A percentile compares a stretch with the other conserved stretches of the same genome.
Evolutionary conservation across 2,888 invertebrate species (phyloP).

Genomic region (Deilephila porcellus): DNA sequence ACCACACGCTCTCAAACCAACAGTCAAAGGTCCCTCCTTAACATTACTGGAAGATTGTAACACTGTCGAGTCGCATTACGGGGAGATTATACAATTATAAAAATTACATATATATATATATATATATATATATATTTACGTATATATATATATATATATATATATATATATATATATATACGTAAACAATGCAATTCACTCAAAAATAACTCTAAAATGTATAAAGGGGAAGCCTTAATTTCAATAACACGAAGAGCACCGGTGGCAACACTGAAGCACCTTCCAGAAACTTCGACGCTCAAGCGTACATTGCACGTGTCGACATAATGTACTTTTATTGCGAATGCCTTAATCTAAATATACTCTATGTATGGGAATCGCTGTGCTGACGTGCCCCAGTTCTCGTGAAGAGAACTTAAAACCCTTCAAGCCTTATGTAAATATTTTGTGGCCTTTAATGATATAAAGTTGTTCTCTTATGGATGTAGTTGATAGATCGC

Average conservation of each 20-base stretch:
- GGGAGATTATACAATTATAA: background rate
- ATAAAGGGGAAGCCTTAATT: slow-evolving; percentile 63
- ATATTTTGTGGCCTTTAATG: background rate
- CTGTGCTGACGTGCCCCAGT: slow-evolving; percentile 30
- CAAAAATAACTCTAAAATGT: slow-evolving; percentile 48
- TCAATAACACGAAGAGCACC: slow-evolving; percentile 57
- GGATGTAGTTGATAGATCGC: too few species aligned
- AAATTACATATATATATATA: background rate
- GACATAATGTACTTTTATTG: slow-evolving; percentile 60
- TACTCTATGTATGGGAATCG: slow-evolving; percentile 45
- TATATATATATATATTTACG: too few species aligned
- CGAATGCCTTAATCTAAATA: slow-evolving; percentile 62
- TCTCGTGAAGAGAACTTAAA: background rate
- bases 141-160: too few species aligned
- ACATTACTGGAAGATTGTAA: background rate
- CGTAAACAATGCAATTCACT: slow-evolving; percentile 15
- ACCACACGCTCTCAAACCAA: background rate
- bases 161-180: background rate
- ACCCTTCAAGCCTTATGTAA: background rate
- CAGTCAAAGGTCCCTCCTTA: background rate
- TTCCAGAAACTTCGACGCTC: slow-evolving; percentile 42
- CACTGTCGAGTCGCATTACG: background rate
- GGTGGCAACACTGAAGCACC: slow-evolving; percentile 70
- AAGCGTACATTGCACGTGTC: slow-evolving; percentile 41
- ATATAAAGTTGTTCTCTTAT: too few species aligned